Base-by-base conservation (phyloP, 2,888 invertebrate species). In the Drosophila koepferae region DNA sequence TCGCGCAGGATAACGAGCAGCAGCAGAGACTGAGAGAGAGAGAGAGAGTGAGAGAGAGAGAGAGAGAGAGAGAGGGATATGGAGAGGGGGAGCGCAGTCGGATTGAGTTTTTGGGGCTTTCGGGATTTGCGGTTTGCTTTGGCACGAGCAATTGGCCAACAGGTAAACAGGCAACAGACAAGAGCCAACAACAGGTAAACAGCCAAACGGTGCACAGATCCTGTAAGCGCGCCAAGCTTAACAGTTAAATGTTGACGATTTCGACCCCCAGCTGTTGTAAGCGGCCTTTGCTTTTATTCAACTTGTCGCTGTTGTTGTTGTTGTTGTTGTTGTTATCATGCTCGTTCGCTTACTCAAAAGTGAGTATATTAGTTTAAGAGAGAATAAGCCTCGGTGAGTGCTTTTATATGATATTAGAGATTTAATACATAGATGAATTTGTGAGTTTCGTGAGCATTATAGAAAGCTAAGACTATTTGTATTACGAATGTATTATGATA, bases 171-270 rank as follows among this genome's bases (percentile, higher is more conserved):
- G 40, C 36, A 36, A 48, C 28, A 28, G 48, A 28, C 20, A 67
- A 64, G 56, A 36, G 44, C 20, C 44, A 49, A 34, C 49, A 49
- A 49, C 49, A 34, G 49, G 49, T 49, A 40, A 40, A 7, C 40
- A n/a, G 28, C n/a, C 38, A 66, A 65, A 51, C 51, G 61, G 44
- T 44, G 48, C 28, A 34, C 65, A 72, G 59, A 44, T 61, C 65
- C 66, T 85, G 86, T 89, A 85, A 85, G 75, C 78, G 81, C 87
- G 80, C 77, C 80, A 77, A 78, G 83, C 78, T 74, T 73, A 85
- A 89, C 86, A 79, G 83, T 82, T 74, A 77, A 73, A 70, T 74
- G 65, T 63, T 63, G 67, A 62, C 73, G 56, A 49, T 69, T 66
- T 49, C 41, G 49, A 43, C 49, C 55, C 73, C 72, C 76, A 81